Conservation (phyloP, 2,888 invertebrate species). For the Diadegma fenestrale region DNA sequence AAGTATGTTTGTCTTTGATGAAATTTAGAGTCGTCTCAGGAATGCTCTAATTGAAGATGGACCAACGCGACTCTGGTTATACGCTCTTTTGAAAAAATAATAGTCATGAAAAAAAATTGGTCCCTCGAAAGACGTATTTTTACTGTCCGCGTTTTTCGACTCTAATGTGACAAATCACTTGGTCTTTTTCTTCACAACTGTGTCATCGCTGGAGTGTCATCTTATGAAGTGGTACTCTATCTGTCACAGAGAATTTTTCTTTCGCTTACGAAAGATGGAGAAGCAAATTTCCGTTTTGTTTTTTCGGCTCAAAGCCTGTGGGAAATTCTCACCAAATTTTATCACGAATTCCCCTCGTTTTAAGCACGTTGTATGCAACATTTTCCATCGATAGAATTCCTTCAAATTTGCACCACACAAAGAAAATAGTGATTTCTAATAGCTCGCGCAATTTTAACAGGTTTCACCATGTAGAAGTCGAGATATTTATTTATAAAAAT, state of each 20-base stretch:
- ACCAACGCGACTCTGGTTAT: background rate
- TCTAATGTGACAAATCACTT: slow-evolving; percentile 19
- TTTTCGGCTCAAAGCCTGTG: slow-evolving; percentile 8
- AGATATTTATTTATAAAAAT: too few species aligned
- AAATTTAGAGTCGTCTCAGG: slow-evolving; percentile 8
- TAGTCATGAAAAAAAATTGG: slow-evolving; percentile 12
- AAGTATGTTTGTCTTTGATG: background rate
- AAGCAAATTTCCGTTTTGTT: slow-evolving; percentile 9
- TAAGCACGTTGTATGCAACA: too few species aligned
- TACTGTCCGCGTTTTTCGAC: background rate
- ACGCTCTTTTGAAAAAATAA: slow-evolving; percentile 11
- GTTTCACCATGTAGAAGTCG: too few species aligned
- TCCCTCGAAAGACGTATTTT: background rate
- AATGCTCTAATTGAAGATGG: slow-evolving; percentile 31
- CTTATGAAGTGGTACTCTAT: slow-evolving; percentile 5
- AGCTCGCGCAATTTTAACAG: too few species aligned
- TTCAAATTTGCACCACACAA: too few species aligned
- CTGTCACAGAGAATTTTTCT: slow-evolving; percentile 9
- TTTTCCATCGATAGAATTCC: too few species aligned
- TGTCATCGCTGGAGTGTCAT: slow-evolving; percentile 19
- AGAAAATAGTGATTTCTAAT: too few species aligned
- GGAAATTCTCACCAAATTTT: slow-evolving; percentile 1
- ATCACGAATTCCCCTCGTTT: slow-evolving; percentile 1
- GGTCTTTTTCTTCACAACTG: slow-evolving; percentile 22
- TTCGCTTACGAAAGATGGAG: background rate